Conservation (phyloP, 1,140 invertebrate genomes). For the Eriocheir sinensis region DNA sequence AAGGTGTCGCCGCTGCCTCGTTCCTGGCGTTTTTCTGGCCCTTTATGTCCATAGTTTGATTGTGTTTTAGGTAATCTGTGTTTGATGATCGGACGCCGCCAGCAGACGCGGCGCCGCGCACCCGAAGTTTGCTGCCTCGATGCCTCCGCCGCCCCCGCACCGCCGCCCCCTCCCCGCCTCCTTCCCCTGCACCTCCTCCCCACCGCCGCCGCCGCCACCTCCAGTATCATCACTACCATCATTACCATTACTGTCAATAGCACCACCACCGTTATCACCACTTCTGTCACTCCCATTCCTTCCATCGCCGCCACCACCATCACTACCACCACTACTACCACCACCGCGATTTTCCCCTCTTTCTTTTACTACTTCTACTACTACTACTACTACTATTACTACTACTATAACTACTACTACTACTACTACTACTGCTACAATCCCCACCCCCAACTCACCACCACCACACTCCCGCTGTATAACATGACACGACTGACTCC, state of each 20-base stretch:
- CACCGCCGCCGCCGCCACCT: background rate
- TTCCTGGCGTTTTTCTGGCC: slow-evolving; percentile 27
- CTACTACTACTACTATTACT: background rate
- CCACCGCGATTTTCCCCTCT: background rate
- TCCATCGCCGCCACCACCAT: background rate
- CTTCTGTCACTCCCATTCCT: background rate
- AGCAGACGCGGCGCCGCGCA: background rate
- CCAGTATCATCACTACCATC: background rate
- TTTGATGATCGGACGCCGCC: slow-evolving; percentile 1
- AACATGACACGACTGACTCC: too few relatives aligned
- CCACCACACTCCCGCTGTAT: too few relatives aligned
- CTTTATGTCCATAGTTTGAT: slow-evolving; percentile 6
- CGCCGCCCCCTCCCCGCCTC: background rate
- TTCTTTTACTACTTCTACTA: background rate
- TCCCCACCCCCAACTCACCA: too few relatives aligned
- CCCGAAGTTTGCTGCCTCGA: background rate
- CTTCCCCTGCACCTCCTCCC: background rate
- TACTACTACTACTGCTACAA: too few relatives aligned
- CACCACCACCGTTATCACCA: background rate
- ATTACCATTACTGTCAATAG: background rate
- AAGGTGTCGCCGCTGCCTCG: background rate
- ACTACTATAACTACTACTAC: background rate
- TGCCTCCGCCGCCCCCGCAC: background rate
- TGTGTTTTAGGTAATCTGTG: slow-evolving; percentile 16
- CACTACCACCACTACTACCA: background rate